These are phyloP conservation scores for Acromyrmex charruanus DNA, from an alignment of 1,140 invertebrate genomes.

Conservation along the genomic window DNA sequence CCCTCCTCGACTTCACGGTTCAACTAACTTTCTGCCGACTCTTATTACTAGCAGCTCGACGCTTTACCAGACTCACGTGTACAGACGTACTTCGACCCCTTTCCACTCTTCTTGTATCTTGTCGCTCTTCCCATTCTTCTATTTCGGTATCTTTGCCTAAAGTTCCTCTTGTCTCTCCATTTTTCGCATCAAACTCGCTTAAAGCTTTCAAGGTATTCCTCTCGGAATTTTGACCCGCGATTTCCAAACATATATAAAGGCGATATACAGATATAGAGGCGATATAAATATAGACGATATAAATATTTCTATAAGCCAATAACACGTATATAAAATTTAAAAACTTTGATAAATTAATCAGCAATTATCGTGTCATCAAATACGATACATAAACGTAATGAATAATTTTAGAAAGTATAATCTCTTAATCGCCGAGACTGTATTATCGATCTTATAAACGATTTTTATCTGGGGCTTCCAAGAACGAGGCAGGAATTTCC, in stretches of 20 bases:
- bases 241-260: neutral
- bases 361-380: neutral
- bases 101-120: constrained; percentile 56
- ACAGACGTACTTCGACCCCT: constrained; percentile 55
- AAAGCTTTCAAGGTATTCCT: neutral
- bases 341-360: neutral
- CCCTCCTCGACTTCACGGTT: constrained; percentile 77
- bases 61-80: constrained; percentile 73
- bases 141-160: constrained; percentile 28
- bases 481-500: constrained; percentile 1
- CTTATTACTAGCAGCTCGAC: constrained; percentile 78
- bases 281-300: neutral
- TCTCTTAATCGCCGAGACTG: neutral
- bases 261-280: neutral
- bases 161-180: constrained; percentile 25
- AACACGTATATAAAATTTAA: neutral
- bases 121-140: neutral
- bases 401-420: constrained; percentile 12
- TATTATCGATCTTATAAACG: neutral
- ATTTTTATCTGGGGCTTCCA: constrained; percentile 4
- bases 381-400: neutral
- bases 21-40: constrained; percentile 82
- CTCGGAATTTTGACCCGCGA: neutral
- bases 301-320: neutral
- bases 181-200: constrained; percentile 9